Percentiles rank a stretch among this genome's conserved stretches.
phyloP scores from a whole-genome alignment of 2,888 invertebrate species.

The Lacanobia wlatinum region DNA sequence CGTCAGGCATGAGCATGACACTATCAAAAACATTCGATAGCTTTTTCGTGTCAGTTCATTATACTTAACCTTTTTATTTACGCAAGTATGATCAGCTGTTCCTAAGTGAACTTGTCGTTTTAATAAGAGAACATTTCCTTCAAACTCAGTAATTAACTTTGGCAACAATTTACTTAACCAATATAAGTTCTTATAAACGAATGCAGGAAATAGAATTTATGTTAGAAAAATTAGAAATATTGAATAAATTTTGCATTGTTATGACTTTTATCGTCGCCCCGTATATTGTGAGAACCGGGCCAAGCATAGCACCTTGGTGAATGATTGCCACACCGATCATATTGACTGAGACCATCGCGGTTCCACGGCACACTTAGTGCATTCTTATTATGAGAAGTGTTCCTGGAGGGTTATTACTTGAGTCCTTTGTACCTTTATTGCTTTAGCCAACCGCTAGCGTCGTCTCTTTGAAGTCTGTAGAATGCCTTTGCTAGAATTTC shows the following conservation, averaged over 20 bases:
- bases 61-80: neutral
- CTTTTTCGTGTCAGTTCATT: neutral
- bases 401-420: conserved; percentile 27
- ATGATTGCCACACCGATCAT: conserved; percentile 60
- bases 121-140: neutral
- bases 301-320: conserved; percentile 47
- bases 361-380: conserved; percentile 55
- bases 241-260: conserved; percentile 29
- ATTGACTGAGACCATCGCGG: conserved; percentile 56
- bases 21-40: neutral
- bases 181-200: neutral
- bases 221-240: conserved; percentile 21
- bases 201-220: conserved; percentile 39
- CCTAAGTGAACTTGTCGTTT: neutral
- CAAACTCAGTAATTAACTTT: neutral
- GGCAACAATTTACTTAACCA: neutral
- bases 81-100: neutral
- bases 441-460: neutral
- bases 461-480: conserved; percentile 18
- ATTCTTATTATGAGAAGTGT: conserved; percentile 41
- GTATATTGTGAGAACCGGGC: conserved; percentile 54
- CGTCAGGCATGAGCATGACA: neutral
- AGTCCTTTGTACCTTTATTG: neutral
- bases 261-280: conserved; percentile 21
- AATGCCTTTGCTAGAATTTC: conserved; percentile 27